Base-by-base conservation (phyloP, 2,113 vertebrate species). In the Tympanuchus pallidicinctus region DNA sequence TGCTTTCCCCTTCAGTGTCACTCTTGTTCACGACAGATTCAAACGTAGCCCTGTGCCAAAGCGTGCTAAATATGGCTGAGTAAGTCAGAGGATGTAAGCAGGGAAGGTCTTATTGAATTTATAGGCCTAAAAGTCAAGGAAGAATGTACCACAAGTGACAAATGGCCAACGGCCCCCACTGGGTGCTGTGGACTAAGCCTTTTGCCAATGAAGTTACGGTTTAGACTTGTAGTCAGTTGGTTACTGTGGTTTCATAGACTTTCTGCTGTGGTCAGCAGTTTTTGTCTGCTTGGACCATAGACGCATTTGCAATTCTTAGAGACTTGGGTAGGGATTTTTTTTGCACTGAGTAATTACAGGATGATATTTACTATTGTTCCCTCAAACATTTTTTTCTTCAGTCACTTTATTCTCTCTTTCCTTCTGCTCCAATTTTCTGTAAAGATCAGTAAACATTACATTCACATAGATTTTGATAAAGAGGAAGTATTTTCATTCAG, bases 81-180 rank as follows among this genome's bases (percentile, higher is more conserved):
- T 78, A 16, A 54, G 22, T 36, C 27, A 43, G 8, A 6, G 27
- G 64, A 40, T 45, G 32, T 76, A 83, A 88, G 91, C 28, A 65
- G 52, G 40, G 88, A 85, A 82, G 69, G 78, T 87, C 19, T 67
- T 72, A 90, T 66, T 81, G 63, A 93, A 88, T 90, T 96, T 94
- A 47, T 42, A 22, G 32, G 38, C n/a, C 38, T 89, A 27, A 73
- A 63, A 40, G 38, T 86, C 88, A 82, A 82, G 78, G 88, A 76
- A 93, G 73, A 77, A 89, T 5, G 24, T 65, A 80, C 76, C 79
- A 88, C 85, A 93, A 96, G 92, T 77, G 71, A 86, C 75, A 80
- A 86, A 80, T 38, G 79, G 78, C 42, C 36, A 78, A 83, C 42
- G 20, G 40, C 67, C 24, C 22, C 65, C 43, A 67, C 42, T 11